Conservation (phyloP, 2,797 vertebrate species). For the Periophthalmus magnuspinnatus region DNA sequence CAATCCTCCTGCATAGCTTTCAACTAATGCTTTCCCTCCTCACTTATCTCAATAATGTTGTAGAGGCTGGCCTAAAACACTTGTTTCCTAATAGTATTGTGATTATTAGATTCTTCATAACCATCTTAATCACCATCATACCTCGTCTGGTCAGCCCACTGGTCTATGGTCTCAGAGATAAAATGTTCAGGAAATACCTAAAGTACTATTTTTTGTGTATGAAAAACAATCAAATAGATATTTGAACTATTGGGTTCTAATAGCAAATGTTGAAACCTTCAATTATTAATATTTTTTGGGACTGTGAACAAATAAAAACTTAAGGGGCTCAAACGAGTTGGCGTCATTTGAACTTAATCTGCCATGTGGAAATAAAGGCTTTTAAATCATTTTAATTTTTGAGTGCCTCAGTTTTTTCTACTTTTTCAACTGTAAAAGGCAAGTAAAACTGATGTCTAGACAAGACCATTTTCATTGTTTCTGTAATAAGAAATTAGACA, state of each 20-base stretch:
- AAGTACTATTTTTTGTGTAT: constrained; percentile 17
- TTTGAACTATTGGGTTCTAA: not conserved
- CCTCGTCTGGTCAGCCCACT: constrained; percentile 39
- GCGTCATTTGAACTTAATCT: too few species aligned
- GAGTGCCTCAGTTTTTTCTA: too few species aligned
- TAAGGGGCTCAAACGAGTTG: too few species aligned
- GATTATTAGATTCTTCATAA: constrained; percentile 9
- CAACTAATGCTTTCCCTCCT: constrained; percentile 43
- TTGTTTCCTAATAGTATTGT: not conserved
- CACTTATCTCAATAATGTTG: constrained; percentile 16
- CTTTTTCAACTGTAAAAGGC: too few species aligned
- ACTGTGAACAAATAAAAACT: too few species aligned
- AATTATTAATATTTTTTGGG: too few species aligned
- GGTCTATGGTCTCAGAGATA: constrained; percentile 46
- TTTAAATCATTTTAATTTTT: too few species aligned
- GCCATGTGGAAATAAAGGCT: too few species aligned
- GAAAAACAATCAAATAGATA: not conserved
- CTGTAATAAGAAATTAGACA: too few species aligned
- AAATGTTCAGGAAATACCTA: constrained; percentile 31
- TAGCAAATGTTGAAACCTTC: not conserved
- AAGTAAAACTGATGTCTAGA: too few species aligned
- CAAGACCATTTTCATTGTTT: too few species aligned
- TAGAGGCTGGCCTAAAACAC: not conserved
- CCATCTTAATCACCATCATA: constrained; percentile 24
- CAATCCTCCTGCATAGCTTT: constrained; percentile 53